These are phyloP conservation scores for Apostichopus japonicus DNA, from an alignment of 35 echinoderm and acorn worm genomes.

Conservation along the genomic window DNA sequence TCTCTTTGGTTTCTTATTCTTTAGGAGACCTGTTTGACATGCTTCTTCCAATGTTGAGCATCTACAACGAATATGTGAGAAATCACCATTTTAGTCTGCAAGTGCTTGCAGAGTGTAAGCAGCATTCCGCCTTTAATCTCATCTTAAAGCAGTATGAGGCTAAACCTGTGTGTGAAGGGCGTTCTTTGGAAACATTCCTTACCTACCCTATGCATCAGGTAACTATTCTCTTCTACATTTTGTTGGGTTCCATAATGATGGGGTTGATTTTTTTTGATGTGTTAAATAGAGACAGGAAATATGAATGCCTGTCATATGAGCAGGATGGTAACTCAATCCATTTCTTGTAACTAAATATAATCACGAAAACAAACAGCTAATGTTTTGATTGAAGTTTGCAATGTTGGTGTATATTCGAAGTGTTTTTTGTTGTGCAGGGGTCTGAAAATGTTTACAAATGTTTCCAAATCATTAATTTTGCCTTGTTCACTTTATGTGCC, in stretches of 20 bases:
- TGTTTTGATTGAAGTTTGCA: neutral
- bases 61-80: constrained; percentile 97
- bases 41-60: constrained; percentile 96
- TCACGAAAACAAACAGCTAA: too few relatives aligned
- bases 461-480: too few relatives aligned
- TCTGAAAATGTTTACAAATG: too few relatives aligned
- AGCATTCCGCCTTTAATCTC: constrained; percentile 74
- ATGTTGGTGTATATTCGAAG: too few relatives aligned
- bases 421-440: too few relatives aligned
- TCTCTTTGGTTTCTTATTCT: neutral
- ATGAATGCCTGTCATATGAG: too few relatives aligned
- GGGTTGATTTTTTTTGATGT: too few relatives aligned
- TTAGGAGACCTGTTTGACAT: constrained; percentile 96
- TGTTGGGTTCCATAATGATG: neutral
- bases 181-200: constrained; percentile 94
- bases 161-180: constrained; percentile 89
- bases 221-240: neutral
- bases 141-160: constrained; percentile 88
- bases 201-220: constrained; percentile 99
- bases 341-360: too few relatives aligned
- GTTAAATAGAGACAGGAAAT: too few relatives aligned
- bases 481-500: too few relatives aligned
- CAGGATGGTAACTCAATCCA: too few relatives aligned
- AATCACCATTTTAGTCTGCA: constrained; percentile 98
- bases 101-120: constrained; percentile 95